A percentile compares a stretch with the other conserved stretches of the same genome.
phyloP scores from a whole-genome alignment of 2,113 vertebrate genomes.

The Neotragus moschatus region DNA sequence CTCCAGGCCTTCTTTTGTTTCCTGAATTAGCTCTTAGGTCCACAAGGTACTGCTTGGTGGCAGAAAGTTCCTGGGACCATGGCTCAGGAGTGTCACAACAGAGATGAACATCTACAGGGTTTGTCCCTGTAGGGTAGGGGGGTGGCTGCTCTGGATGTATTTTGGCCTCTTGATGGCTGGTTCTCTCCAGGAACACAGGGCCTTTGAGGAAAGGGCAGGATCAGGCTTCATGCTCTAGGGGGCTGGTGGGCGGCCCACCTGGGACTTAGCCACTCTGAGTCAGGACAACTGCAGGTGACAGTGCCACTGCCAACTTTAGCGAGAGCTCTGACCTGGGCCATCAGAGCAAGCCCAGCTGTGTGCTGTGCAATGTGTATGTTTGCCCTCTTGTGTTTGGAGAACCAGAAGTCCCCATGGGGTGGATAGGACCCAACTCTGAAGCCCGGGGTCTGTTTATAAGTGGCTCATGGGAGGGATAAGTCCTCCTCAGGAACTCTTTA shows the following conservation, averaged over 20 bases:
- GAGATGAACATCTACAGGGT: background rate
- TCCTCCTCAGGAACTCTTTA: background rate
- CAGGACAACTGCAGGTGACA: rapidly evolving
- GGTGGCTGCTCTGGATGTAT: background rate
- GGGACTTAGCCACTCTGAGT: background rate
- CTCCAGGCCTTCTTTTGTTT: too few species aligned
- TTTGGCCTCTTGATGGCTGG: background rate
- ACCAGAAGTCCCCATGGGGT: background rate
- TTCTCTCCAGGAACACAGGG: background rate
- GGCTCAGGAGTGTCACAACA: background rate
- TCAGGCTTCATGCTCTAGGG: background rate
- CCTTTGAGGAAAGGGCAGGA: background rate
- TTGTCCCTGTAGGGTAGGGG: too few species aligned
- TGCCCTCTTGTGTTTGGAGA: background rate
- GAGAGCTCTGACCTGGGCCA: background rate
- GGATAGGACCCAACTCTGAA: background rate
- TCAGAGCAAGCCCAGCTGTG: background rate
- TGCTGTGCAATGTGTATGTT: rapidly evolving
- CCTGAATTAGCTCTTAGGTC: background rate
- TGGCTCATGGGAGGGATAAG: background rate
- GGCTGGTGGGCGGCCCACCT: background rate
- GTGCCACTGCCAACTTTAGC: rapidly evolving
- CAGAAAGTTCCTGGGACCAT: background rate
- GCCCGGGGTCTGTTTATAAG: background rate
- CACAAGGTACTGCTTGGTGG: background rate